Conservation (phyloP, 2,113 vertebrate genomes). For the Rhodinocichla rosea region DNA sequence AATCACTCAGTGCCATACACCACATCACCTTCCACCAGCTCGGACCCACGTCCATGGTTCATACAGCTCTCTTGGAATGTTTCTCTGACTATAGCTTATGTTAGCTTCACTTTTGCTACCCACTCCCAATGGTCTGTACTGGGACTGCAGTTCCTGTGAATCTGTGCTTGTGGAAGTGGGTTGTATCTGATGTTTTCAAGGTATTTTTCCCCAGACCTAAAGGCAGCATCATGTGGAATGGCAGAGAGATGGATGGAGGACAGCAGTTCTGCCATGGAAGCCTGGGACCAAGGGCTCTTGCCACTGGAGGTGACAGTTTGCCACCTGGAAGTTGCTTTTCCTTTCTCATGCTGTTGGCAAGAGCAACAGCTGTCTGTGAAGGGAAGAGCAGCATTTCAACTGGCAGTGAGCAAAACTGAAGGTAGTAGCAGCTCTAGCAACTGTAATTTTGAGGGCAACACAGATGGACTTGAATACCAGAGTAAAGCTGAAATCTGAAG, state of each 20-base stretch:
- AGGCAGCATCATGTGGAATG: fast-evolving
- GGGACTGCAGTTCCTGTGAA: background rate
- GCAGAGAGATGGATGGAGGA: background rate
- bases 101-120: background rate
- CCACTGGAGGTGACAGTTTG: background rate
- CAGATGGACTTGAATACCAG: background rate
- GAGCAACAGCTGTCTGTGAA: background rate
- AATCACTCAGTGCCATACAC: background rate
- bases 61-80: background rate
- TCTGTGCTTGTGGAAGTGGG: background rate
- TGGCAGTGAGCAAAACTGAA: background rate
- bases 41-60: background rate
- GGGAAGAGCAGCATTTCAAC: background rate
- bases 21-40: fast-evolving
- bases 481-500: background rate
- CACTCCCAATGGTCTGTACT: background rate
- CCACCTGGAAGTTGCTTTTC: background rate
- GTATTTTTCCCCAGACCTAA: background rate
- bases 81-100: background rate
- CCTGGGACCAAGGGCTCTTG: background rate
- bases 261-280: background rate
- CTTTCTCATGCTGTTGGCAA: background rate
- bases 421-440: background rate
- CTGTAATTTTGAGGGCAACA: background rate
- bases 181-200: background rate